These are phyloP conservation scores for Drosophila repleta DNA, from an alignment of 1,140 invertebrate species.

Conservation along the genomic window DNA sequence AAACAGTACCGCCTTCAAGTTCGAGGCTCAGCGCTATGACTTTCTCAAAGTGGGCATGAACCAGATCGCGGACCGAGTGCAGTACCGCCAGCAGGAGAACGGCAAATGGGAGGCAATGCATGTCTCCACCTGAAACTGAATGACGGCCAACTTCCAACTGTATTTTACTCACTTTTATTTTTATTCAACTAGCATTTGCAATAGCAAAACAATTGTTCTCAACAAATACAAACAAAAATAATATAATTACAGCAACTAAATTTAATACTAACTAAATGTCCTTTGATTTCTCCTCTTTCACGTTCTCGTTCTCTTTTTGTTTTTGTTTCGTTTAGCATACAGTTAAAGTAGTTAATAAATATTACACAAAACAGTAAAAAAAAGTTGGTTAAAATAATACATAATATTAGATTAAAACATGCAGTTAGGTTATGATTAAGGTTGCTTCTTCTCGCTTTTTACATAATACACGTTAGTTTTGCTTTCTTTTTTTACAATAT, in stretches of 20 bases:
- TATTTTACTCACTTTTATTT: constrained; percentile 43
- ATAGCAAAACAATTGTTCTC: constrained; percentile 70
- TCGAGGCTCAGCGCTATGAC: constrained; percentile 63
- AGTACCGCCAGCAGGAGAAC: constrained; percentile 54
- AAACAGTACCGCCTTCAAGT: constrained; percentile 70
- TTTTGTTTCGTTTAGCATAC: constrained; percentile 44
- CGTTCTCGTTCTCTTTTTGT: no score
- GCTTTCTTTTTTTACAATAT: no score
- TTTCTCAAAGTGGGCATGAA: constrained; percentile 60
- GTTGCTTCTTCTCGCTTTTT: constrained; percentile 40
- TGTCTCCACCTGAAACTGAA: constrained; percentile 48
- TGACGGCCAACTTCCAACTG: background rate
- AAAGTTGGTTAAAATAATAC: constrained; percentile 29
- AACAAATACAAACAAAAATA: constrained; percentile 60
- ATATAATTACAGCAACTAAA: constrained; percentile 35
- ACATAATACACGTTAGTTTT: constrained; percentile 63
- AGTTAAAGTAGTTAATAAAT: constrained; percentile 77
- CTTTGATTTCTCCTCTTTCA: constrained; percentile 20
- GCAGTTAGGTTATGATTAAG: constrained; percentile 41
- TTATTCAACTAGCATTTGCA: constrained; percentile 51
- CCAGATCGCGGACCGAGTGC: constrained; percentile 70
- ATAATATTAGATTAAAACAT: constrained; percentile 43
- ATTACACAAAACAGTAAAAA: constrained; percentile 78
- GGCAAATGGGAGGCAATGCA: constrained; percentile 60
- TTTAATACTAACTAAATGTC: constrained; percentile 60